Evolutionary conservation across 2,113 vertebrate species (phyloP), one percentile per base, ranked within the genome.

Genomic region (Irena cyanogastra): DNA sequence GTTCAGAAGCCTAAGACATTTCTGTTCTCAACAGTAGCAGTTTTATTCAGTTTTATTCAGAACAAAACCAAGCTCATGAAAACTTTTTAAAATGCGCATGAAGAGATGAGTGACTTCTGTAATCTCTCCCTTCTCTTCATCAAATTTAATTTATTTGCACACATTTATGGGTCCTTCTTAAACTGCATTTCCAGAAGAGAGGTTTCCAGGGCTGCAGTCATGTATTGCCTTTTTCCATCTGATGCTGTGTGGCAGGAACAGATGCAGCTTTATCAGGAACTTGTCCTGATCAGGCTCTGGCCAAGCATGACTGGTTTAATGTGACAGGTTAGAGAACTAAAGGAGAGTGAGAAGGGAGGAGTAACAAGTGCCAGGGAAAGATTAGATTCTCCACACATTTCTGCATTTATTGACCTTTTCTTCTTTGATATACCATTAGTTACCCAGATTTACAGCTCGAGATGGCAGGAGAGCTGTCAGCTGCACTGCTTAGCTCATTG

Each of bases 341-440:
- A 66, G 65, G 52, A 64, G 45, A 78, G 19, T 30, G 71, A 78
- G 79, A 81, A 70, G 33, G 27, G 9, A 87, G 23, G 33, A 83
- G 75, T 70, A 90, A 78, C 52, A 92, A 95, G 60, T 56, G 64
- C 68, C 71, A 66, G 52, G 60, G 68, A 78, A 89, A 87, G 37
- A 90, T 79, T 52, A 57, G 56, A 72, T 87, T 90, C 75, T 94
- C 45, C 41, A 41, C 69, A 68, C 63, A 69, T 83, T 89, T 90
- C 81, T 90, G 86, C 63, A 87, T 70, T 59, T 94, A 86, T 86
- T 95, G 95, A 94, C 90, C 92, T 95, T 93, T 93, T 87, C 88
- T 80, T 64, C 50, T 83, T 81, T 0, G 0, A 83, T 84, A 85
- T 42, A 78, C 45, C 84, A 70, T 72, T 54, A 88, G 28, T 83